Evolutionary conservation across 2,888 invertebrate genomes (phyloP).

Genomic region (Syrphus vitripennis): DNA sequence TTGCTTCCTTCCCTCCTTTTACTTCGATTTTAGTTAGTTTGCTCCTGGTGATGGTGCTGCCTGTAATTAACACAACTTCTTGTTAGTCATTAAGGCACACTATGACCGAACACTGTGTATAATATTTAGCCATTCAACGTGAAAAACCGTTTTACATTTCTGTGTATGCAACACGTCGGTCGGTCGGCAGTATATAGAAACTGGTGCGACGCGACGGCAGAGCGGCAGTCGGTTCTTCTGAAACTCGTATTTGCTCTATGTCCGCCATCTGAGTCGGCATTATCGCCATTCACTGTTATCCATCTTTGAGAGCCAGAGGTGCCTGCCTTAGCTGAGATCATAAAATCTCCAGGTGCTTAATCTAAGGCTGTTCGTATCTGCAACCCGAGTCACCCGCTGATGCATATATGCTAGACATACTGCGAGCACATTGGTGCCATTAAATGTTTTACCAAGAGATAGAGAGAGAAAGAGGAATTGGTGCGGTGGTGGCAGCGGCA

Average conservation of each 20-base stretch:
- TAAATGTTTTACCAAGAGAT: conserved; percentile 53
- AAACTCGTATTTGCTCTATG: conserved; percentile 61
- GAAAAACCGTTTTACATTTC: conserved; percentile 68
- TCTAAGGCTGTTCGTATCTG: conserved; percentile 54
- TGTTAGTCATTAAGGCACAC: conserved; percentile 68
- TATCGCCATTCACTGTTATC: conserved; percentile 70
- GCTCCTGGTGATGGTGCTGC: conserved; percentile 25
- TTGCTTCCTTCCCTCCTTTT: not conserved
- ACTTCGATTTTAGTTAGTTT: conserved; percentile 44
- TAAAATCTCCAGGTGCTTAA: conserved; percentile 71
- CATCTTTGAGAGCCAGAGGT: conserved; percentile 63
- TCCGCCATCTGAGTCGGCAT: conserved; percentile 55
- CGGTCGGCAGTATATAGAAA: not conserved
- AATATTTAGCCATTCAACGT: conserved; percentile 63
- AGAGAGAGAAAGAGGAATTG: too few species aligned
- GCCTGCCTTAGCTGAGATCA: conserved; percentile 63
- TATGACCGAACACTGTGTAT: conserved; percentile 46
- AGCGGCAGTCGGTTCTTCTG: conserved; percentile 49
- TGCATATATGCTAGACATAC: conserved; percentile 1
- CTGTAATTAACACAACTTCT: conserved; percentile 72
- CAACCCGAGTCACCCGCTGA: not conserved
- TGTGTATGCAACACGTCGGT: conserved; percentile 31
- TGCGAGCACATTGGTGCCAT: conserved; percentile 49
- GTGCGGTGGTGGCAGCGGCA: conserved; percentile 16
- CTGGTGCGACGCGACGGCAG: not conserved